Evolutionary conservation across 2,113 vertebrate genomes (phyloP).

Genomic region (Acanthochromis polyacanthus): DNA sequence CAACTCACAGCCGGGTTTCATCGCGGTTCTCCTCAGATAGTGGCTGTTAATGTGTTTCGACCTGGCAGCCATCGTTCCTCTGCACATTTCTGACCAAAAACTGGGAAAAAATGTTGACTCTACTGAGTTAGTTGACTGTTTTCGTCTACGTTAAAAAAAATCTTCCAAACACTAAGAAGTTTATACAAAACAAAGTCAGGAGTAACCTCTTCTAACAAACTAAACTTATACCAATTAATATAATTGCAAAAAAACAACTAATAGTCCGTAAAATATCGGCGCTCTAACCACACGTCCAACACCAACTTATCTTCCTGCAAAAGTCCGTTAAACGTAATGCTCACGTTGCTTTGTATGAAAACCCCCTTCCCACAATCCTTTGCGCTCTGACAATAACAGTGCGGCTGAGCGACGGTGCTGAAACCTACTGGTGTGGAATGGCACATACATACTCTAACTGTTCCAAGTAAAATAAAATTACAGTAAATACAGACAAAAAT

Average conservation of each 20-base stretch:
- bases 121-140: not conserved
- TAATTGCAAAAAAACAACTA: no score
- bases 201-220: no score
- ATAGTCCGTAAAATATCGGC: no score
- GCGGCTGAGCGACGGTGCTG: not conserved
- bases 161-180: not conserved
- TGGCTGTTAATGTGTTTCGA: not conserved
- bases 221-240: no score
- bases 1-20: not conserved
- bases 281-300: no score
- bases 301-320: no score
- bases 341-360: constrained; percentile 5
- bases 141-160: not conserved
- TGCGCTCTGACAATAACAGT: not conserved
- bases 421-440: constrained; percentile 42
- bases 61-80: constrained; percentile 47
- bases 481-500: no score
- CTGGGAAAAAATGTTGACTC: not conserved
- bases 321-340: not conserved
- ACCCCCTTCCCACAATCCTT: constrained; percentile 52
- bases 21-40: not conserved
- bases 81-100: constrained; percentile 63
- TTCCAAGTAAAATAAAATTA: no score
- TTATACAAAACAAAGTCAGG: not conserved
- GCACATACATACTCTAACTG: not conserved